Conservation (phyloP, 2,113 vertebrate species). For the Pseudorectes ferrugineus region DNA sequence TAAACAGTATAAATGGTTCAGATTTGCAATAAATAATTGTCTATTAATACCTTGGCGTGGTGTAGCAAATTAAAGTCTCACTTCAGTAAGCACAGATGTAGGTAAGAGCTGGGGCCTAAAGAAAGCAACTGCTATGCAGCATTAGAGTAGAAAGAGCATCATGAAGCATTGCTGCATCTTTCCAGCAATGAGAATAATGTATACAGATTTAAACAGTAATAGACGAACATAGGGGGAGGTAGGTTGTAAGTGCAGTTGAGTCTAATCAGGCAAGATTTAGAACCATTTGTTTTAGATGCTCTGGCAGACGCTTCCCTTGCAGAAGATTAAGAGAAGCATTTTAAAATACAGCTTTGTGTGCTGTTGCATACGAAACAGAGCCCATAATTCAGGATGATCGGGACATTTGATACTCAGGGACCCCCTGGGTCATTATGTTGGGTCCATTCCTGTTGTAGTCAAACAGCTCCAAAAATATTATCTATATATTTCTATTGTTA, state of each 20-base stretch:
- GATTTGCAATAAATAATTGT: slow-evolving; percentile 91
- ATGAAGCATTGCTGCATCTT: neutral
- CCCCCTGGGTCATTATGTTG: neutral
- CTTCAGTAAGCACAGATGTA: slow-evolving; percentile 81
- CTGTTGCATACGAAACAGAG: neutral
- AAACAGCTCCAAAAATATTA: neutral
- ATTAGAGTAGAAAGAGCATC: slow-evolving; percentile 21
- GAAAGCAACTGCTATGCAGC: slow-evolving; percentile 46
- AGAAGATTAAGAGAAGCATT: slow-evolving; percentile 5
- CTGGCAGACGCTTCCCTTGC: neutral
- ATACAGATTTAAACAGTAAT: neutral
- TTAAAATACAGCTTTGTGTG: neutral
- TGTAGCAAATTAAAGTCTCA: slow-evolving; percentile 85
- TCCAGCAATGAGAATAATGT: neutral
- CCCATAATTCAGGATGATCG: neutral
- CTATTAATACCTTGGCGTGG: slow-evolving; percentile 84
- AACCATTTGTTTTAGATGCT: neutral
- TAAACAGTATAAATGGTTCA: slow-evolving; percentile 85
- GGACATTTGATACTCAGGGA: neutral
- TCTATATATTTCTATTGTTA: neutral
- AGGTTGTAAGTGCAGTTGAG: neutral
- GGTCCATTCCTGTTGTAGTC: neutral
- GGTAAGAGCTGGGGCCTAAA: slow-evolving; percentile 56
- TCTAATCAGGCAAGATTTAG: slow-evolving; percentile 17
- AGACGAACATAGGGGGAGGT: neutral